Percentiles rank a stretch among this genome's conserved stretches.
These are phyloP conservation scores for Neomonachus schauinslandi DNA, from an alignment of 2,113 vertebrate species.

Conservation along the genomic window DNA sequence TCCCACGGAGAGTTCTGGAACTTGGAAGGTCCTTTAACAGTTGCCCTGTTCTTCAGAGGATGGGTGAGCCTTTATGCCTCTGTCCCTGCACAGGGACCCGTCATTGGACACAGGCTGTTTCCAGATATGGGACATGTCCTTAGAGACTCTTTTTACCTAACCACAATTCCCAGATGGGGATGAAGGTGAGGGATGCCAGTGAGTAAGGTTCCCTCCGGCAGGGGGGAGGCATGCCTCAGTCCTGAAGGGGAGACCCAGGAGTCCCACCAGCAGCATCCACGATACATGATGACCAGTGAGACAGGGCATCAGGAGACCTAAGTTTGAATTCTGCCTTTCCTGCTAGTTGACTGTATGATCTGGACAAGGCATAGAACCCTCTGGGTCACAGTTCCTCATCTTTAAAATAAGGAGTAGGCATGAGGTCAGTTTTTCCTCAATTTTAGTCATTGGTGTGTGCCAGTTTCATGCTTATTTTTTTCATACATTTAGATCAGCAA, in stretches of 20 bases:
- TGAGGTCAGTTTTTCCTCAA: not conserved
- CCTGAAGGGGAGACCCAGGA: not conserved
- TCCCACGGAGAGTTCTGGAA: not conserved
- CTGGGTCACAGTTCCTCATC: not conserved
- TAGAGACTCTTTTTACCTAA: not conserved
- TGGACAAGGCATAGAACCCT: not conserved
- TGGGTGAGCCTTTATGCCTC: not conserved
- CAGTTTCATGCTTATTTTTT: not conserved
- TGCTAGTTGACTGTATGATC: not conserved
- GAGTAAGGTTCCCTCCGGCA: not conserved
- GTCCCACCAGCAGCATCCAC: accelerated
- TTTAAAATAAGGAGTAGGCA: not conserved
- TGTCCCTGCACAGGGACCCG: not conserved
- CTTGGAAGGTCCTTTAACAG: not conserved
- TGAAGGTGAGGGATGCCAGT: not conserved
- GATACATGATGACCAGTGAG: not conserved
- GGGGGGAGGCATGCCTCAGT: not conserved
- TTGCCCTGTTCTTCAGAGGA: not conserved
- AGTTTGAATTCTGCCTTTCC: not conserved
- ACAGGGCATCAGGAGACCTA: not conserved
- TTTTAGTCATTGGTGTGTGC: not conserved
- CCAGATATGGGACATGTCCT: not conserved
- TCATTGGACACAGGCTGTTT: not conserved
- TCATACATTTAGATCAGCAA: not conserved
- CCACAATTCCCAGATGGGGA: not conserved